Base-by-base conservation (phyloP, 2,797 vertebrate species). In the Neostethus bicornis region DNA sequence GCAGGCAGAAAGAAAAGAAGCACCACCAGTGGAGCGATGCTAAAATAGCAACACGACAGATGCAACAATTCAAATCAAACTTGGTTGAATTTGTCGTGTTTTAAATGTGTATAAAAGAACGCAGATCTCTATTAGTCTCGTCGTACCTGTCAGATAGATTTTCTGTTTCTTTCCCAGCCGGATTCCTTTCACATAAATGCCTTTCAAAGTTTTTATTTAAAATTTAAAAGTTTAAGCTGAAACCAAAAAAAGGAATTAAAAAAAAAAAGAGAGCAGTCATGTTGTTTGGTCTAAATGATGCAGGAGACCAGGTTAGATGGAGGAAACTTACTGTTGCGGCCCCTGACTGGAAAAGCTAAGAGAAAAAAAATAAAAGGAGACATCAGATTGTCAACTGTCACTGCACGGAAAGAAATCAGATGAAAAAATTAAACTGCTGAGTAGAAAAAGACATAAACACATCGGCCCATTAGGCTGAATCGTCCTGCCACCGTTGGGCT, bases 11-110 rank as follows among this genome's bases (percentile, higher is more conserved):
- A 47, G 52, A 58, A 39, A 61, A 47, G 39, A 67, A 29, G 56
- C 37, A 49, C 43, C 62, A 55, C 70, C 64, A 59, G 45, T 42
- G 35, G 64, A 65, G 70, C 55, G 31, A 42, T 37, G 53, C 38
- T 63, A 39, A 61, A 67, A 70, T n/a, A 61, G 51, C 60, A 56
- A 14, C 51, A 8, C 43, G 69, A 49, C 58, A 41, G 63, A 66
- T 62, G 60, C 49, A 50, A 60, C 12, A 47, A 75, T 70, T 25
- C 45, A 29, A 45, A 43, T 13, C 29, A 21, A 17, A 43, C 64
- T 51, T 68, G 37, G 71, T 20, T 16, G 9, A 28, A 59, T 17
- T 42, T 29, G 41, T 35, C 17, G 20, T 32, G 44, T 47, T 25
- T 35, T 67, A 29, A 62, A 12, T 47, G 14, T 39, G 25, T 6